phyloP scores from a whole-genome alignment of 2,797 vertebrate species.

The Cynodonichthys magdalenae region DNA sequence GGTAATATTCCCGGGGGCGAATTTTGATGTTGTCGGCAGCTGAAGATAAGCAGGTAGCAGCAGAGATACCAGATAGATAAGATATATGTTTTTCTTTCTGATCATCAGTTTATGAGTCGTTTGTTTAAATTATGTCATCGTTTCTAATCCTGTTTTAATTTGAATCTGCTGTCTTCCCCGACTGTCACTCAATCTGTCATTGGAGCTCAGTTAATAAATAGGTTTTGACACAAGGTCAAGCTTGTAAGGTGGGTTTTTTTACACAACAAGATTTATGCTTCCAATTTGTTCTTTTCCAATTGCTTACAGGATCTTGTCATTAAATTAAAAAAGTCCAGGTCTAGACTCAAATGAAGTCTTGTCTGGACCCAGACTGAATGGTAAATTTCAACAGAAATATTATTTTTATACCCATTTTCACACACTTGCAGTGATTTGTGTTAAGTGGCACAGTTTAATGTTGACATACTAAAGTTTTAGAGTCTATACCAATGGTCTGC shows the following conservation, averaged over 20 bases:
- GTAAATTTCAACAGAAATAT: no score
- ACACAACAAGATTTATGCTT: conserved; percentile 3
- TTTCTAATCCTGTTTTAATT: conserved; percentile 49
- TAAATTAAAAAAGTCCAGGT: not conserved
- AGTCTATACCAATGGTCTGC: no score
- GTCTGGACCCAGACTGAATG: no score
- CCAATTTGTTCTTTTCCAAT: conserved; percentile 11
- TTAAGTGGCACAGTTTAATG: no score
- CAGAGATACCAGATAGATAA: conserved; percentile 5
- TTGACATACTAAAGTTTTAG: no score
- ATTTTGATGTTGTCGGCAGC: conserved; percentile 46
- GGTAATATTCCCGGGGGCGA: conserved; percentile 41
- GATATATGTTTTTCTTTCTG: conserved; percentile 7
- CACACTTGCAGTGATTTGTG: no score
- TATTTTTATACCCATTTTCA: no score
- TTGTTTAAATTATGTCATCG: conserved; percentile 27
- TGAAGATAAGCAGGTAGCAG: conserved; percentile 41
- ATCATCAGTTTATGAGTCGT: conserved; percentile 19
- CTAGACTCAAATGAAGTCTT: no score
- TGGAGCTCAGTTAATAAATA: not conserved
- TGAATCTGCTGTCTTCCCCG: conserved; percentile 28
- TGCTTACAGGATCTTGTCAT: not conserved
- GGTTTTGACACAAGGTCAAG: not conserved
- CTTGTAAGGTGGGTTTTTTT: conserved; percentile 17
- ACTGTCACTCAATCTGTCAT: conserved; percentile 36